These are phyloP conservation scores for Drosophila virilis DNA, from an alignment of 1,140 invertebrate species.

Conservation along the genomic window DNA sequence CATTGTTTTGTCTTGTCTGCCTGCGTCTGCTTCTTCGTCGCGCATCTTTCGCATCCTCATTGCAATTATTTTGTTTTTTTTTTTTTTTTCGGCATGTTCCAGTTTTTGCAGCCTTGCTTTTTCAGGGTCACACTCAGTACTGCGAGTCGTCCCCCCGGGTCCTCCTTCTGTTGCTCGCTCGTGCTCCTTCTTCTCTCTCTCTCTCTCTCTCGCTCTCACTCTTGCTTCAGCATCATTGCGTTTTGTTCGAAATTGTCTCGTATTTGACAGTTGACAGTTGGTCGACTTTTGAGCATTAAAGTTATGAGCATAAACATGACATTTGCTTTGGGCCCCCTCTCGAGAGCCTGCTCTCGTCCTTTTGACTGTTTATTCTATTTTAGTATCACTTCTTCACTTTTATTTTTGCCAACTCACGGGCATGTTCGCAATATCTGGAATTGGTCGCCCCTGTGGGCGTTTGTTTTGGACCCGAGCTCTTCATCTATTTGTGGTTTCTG, in stretches of 20 bases:
- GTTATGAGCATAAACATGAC: slow-evolving; percentile 83
- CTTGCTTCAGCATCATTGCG: slow-evolving; percentile 21
- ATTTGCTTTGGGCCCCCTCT: slow-evolving; percentile 43
- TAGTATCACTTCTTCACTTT: slow-evolving; percentile 12
- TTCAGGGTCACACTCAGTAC: slow-evolving; percentile 69
- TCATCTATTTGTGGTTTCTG: not conserved
- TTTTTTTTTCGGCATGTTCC: slow-evolving; percentile 59
- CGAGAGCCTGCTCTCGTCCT: slow-evolving; percentile 40
- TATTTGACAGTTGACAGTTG: slow-evolving; percentile 83
- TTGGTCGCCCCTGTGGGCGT: slow-evolving; percentile 30
- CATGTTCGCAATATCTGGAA: slow-evolving; percentile 1
- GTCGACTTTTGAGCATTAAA: slow-evolving; percentile 80
- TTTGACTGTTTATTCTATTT: slow-evolving; percentile 47
- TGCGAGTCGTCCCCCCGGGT: not conserved
- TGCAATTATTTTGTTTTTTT: slow-evolving; percentile 50
- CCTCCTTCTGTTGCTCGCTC: not conserved
- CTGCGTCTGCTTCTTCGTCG: slow-evolving; percentile 26
- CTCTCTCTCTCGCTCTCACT: not conserved
- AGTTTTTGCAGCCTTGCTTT: slow-evolving; percentile 63
- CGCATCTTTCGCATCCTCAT: slow-evolving; percentile 43
- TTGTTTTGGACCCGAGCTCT: slow-evolving; percentile 4
- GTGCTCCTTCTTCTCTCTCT: not conserved
- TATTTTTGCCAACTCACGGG: slow-evolving; percentile 43
- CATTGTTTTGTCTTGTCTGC: slow-evolving; percentile 70
- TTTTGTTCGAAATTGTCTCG: slow-evolving; percentile 65